These are phyloP conservation scores for Abrostola tripartita DNA, from an alignment of 2,888 invertebrate species.

Conservation along the genomic window DNA sequence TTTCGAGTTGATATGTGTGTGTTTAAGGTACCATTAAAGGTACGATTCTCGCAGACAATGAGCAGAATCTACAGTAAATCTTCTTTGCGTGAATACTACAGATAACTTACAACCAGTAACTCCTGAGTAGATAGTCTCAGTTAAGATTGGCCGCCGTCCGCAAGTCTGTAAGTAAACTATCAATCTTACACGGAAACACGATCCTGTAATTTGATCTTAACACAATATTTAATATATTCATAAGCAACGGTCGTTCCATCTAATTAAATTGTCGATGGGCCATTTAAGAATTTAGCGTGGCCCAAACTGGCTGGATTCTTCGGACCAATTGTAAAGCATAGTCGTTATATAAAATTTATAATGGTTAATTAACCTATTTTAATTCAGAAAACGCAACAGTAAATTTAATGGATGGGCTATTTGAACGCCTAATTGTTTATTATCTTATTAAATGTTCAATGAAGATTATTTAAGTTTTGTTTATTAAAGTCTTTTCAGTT, in stretches of 20 bases:
- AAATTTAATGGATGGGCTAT: constrained; percentile 53
- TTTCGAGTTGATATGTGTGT: no score
- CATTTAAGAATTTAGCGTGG: constrained; percentile 41
- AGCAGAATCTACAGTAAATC: no score
- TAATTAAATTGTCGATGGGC: constrained; percentile 52
- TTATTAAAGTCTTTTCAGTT: constrained; percentile 15
- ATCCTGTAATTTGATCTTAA: not conserved
- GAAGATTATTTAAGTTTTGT: constrained; percentile 20
- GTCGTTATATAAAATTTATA: constrained; percentile 55
- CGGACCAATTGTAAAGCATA: constrained; percentile 46
- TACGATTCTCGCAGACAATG: no score
- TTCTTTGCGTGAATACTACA: no score
- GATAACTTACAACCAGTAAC: no score
- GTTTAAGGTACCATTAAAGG: no score
- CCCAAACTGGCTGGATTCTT: constrained; percentile 27
- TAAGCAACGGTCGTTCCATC: constrained; percentile 40
- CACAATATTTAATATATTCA: constrained; percentile 33
- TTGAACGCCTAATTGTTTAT: constrained; percentile 55
- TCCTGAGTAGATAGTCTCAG: no score
- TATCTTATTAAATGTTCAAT: constrained; percentile 35
- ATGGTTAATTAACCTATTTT: constrained; percentile 56
- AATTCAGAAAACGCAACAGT: constrained; percentile 52
- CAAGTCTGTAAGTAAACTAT: no score
- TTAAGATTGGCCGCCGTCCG: no score
- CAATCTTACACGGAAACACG: not conserved